Evolutionary conservation across 2,888 invertebrate genomes (phyloP).

Genomic region (Himalopsyche japonica): DNA sequence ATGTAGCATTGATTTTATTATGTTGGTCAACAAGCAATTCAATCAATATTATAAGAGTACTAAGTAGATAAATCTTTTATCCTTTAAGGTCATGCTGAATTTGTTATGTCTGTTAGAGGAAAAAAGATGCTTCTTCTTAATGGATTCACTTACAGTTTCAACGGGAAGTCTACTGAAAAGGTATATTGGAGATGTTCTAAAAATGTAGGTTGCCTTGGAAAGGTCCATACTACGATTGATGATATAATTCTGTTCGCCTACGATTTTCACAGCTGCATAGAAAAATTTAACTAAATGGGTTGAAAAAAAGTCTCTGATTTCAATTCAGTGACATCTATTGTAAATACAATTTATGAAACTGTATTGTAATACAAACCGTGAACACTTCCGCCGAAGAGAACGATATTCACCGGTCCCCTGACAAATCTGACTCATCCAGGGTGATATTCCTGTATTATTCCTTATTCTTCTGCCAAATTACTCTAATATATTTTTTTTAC

Average conservation of each 20-base stretch:
- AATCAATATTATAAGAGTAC: not conserved
- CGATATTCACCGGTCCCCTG: no score
- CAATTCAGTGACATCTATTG: no score
- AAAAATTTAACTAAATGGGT: not conserved
- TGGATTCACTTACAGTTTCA: constrained; percentile 18
- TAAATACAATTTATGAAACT: no score
- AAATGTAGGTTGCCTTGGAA: constrained; percentile 9
- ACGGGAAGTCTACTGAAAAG: constrained; percentile 2
- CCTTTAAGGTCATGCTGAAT: constrained; percentile 20
- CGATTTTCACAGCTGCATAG: not conserved
- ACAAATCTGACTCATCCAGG: no score
- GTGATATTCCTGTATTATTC: no score
- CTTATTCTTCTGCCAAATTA: no score
- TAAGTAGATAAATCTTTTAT: not conserved
- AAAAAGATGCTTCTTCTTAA: constrained; percentile 12
- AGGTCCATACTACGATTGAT: constrained; percentile 9
- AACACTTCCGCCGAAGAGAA: no score
- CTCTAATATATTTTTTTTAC: no score
- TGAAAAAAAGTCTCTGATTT: no score
- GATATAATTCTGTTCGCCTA: not conserved
- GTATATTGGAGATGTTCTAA: constrained; percentile 26
- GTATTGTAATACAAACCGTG: no score
- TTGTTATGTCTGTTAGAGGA: constrained; percentile 10
- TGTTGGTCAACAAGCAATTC: no score
- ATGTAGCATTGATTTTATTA: no score